Conservation (phyloP, 2,113 vertebrate species). For the Morone chrysops region DNA sequence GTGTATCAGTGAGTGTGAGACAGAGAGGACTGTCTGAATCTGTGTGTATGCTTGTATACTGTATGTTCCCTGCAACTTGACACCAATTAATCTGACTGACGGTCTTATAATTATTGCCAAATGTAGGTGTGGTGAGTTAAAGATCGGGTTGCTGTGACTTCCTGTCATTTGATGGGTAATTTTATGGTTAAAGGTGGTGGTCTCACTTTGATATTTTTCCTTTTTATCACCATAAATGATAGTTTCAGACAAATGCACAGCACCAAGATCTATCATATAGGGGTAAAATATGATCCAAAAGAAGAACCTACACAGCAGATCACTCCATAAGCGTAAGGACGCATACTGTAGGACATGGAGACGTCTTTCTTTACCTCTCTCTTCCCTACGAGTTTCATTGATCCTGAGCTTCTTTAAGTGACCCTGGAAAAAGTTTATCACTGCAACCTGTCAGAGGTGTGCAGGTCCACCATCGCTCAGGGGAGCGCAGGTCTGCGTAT, state of each 20-base stretch:
- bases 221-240: conserved; percentile 56
- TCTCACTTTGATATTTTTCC: conserved; percentile 50
- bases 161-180: conserved; percentile 51
- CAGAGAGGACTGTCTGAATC: conserved; percentile 11
- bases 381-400: not conserved
- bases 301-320: not conserved
- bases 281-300: not conserved
- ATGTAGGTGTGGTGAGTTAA: conserved; percentile 61
- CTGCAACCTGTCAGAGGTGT: conserved; percentile 25
- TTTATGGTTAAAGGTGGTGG: conserved; percentile 32
- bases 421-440: conserved; percentile 9
- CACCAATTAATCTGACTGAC: conserved; percentile 56
- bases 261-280: not conserved
- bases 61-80: conserved; percentile 44
- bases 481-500: not conserved
- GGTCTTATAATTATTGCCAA: conserved; percentile 70
- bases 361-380: not conserved
- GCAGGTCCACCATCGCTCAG: not conserved
- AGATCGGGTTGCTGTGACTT: conserved; percentile 26
- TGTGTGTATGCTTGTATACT: conserved; percentile 29
- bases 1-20: not conserved
- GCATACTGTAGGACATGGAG: not conserved
- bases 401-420: not conserved
- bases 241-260: conserved; percentile 10
- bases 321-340: too few species aligned